phyloP scores from a whole-genome alignment of 2,113 vertebrate species.

The Menidia beryllina region DNA sequence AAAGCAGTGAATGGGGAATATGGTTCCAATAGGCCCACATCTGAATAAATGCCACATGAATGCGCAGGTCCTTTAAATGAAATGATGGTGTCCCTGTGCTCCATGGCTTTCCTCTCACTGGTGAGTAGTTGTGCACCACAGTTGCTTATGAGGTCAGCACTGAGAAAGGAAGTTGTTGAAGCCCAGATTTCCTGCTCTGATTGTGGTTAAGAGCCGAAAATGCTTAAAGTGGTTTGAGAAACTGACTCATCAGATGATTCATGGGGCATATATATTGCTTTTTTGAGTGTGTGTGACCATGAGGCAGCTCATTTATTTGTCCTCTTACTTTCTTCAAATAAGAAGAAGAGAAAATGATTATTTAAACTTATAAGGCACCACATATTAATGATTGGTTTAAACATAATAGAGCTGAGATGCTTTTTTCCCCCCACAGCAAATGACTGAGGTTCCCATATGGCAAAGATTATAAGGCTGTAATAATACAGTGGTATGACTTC shows the following conservation, averaged over 20 bases:
- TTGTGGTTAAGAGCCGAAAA: constrained; percentile 90
- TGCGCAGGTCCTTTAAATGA: constrained; percentile 90
- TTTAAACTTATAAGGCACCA: constrained; percentile 35
- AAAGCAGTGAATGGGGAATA: constrained; percentile 71
- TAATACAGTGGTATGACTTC: constrained; percentile 62
- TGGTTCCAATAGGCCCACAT: constrained; percentile 76
- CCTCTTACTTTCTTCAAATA: constrained; percentile 38
- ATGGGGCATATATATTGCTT: constrained; percentile 88
- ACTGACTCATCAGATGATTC: constrained; percentile 97
- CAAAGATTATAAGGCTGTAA: constrained; percentile 62
- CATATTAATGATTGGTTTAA: constrained; percentile 47
- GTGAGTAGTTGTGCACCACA: constrained; percentile 84
- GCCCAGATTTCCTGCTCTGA: constrained; percentile 95
- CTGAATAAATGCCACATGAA: constrained; percentile 91
- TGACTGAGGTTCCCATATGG: constrained; percentile 62
- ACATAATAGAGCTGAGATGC: constrained; percentile 51
- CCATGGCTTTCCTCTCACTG: constrained; percentile 86
- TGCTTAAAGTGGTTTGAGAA: constrained; percentile 95
- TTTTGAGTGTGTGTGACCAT: constrained; percentile 86
- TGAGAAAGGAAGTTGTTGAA: constrained; percentile 97
- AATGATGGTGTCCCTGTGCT: constrained; percentile 88
- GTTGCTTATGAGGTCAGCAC: constrained; percentile 82
- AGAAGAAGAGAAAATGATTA: constrained; percentile 18
- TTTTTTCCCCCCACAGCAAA: constrained; percentile 50
- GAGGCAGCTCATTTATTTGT: constrained; percentile 70